phyloP scores from a whole-genome alignment of 2,888 invertebrate genomes.

The Prosopocoilus inquinatus region DNA sequence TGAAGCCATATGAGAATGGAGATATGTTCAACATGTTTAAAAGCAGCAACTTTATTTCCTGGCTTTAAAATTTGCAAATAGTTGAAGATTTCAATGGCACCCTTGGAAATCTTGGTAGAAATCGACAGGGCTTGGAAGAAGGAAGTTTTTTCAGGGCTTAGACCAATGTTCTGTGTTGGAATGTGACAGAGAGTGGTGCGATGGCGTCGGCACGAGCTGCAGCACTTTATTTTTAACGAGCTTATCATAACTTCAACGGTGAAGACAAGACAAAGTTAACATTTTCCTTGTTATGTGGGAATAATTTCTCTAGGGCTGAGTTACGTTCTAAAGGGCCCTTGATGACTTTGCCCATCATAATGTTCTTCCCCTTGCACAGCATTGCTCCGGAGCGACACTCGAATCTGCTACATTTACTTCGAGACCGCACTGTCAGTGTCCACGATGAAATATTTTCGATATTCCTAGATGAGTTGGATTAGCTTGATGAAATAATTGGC shows the following conservation, averaged over 20 bases:
- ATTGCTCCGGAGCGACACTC: slow-evolving; percentile 85
- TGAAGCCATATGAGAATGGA: slow-evolving; percentile 97
- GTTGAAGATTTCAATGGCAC: slow-evolving; percentile 99
- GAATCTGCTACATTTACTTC: slow-evolving; percentile 99
- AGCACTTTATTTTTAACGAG: slow-evolving; percentile 94
- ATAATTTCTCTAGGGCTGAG: slow-evolving; percentile 86
- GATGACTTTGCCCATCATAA: slow-evolving; percentile 99
- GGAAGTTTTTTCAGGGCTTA: slow-evolving; percentile 99
- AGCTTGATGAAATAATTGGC: slow-evolving; percentile 95
- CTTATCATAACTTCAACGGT: slow-evolving; percentile 89
- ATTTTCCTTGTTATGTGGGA: slow-evolving; percentile 95
- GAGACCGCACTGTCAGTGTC: slow-evolving; percentile 99
- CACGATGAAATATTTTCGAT: slow-evolving; percentile 98
- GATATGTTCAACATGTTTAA: slow-evolving; percentile 99
- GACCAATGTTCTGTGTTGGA: slow-evolving; percentile 98
- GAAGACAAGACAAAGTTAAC: slow-evolving; percentile 99
- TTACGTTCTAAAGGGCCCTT: slow-evolving; percentile 95
- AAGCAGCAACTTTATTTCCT: slow-evolving; percentile 98
- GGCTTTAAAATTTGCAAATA: slow-evolving; percentile 89
- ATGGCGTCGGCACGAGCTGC: slow-evolving; percentile 97
- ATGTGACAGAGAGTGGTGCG: slow-evolving; percentile 93
- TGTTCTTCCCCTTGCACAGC: slow-evolving; percentile 99
- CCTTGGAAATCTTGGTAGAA: slow-evolving; percentile 97
- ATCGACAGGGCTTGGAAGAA: slow-evolving; percentile 99
- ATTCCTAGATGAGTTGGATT: slow-evolving; percentile 93